Percentiles rank a stretch among this genome's conserved stretches.
phyloP scores from a whole-genome alignment of 2,797 vertebrate genomes.

The Tokudaia muenninki region DNA sequence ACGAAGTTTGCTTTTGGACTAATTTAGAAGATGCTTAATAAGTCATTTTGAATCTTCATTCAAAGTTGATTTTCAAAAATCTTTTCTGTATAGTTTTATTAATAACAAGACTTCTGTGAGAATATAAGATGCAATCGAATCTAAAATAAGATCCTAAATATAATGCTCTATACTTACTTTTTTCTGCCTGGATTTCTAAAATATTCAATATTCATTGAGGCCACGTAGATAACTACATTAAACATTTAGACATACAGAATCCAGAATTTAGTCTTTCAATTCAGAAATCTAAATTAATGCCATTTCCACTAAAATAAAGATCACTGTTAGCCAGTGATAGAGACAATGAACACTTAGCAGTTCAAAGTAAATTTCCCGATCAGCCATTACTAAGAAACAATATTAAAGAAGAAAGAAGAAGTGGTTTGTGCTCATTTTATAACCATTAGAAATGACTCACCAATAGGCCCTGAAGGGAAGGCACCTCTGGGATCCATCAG shows the following conservation, averaged over 20 bases:
- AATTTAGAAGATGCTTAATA: conserved; percentile 23
- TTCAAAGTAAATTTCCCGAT: conserved; percentile 14
- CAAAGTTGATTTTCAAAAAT: conserved; percentile 33
- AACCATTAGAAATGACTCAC: conserved; percentile 52
- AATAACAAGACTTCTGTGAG: neutral
- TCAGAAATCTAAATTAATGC: neutral
- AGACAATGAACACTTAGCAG: conserved; percentile 1
- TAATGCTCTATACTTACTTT: neutral
- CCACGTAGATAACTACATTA: neutral
- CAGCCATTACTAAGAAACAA: conserved; percentile 26
- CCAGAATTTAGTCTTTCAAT: conserved; percentile 49
- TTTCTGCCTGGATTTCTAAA: neutral
- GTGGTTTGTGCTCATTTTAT: conserved; percentile 49
- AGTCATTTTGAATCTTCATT: conserved; percentile 52
- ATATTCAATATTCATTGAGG: conserved; percentile 14
- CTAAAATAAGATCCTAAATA: conserved; percentile 17
- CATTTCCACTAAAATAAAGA: conserved; percentile 33
- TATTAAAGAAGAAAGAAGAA: conserved; percentile 51
- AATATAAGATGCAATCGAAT: neutral
- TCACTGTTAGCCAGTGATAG: neutral
- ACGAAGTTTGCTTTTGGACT: neutral
- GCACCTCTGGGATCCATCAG: conserved; percentile 28
- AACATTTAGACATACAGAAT: neutral
- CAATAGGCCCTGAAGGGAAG: conserved; percentile 19
- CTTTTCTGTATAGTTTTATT: conserved; percentile 14